Conservation (phyloP, 35 echinoderm and acorn worm genomes). For the Heliocidaris tuberculata region DNA sequence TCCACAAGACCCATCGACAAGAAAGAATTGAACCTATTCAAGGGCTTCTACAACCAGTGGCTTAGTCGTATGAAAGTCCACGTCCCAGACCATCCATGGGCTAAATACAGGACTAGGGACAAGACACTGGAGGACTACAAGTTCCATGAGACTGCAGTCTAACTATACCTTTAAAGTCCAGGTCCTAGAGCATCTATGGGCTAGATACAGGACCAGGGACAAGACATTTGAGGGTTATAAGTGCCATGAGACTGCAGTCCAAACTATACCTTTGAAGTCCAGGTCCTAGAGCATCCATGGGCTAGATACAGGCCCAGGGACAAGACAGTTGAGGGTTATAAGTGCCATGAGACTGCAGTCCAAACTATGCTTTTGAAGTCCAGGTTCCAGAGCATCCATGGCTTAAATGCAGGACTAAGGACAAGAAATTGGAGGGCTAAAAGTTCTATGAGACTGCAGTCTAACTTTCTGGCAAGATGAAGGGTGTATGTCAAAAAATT, state of each 20-base stretch:
- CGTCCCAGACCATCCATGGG: slow-evolving; percentile 64
- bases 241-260: slow-evolving; percentile 22
- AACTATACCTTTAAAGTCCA: background rate
- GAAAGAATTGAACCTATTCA: slow-evolving; percentile 56
- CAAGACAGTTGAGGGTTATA: too few relatives aligned
- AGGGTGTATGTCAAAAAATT: too few relatives aligned
- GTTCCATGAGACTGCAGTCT: slow-evolving; percentile 31
- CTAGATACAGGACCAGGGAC: background rate
- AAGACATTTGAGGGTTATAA: too few relatives aligned
- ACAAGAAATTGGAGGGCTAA: too few relatives aligned
- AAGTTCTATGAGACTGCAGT: too few relatives aligned
- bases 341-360: slow-evolving; percentile 23
- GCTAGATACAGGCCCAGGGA: background rate
- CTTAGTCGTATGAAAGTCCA: slow-evolving; percentile 52
- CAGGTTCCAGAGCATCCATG: background rate
- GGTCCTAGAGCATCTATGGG: background rate
- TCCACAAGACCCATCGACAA: background rate
- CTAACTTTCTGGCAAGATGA: too few relatives aligned
- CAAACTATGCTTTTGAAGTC: background rate
- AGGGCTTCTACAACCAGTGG: slow-evolving; percentile 66
- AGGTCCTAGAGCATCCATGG: background rate
- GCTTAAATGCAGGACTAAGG: background rate
- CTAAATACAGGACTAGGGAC: slow-evolving; percentile 31
- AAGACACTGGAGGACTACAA: background rate
- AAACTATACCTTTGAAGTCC: background rate